A percentile compares a stretch with the other conserved stretches of the same genome.
phyloP scores from a whole-genome alignment of 1,140 invertebrate species.

The Drosophila virilis region DNA sequence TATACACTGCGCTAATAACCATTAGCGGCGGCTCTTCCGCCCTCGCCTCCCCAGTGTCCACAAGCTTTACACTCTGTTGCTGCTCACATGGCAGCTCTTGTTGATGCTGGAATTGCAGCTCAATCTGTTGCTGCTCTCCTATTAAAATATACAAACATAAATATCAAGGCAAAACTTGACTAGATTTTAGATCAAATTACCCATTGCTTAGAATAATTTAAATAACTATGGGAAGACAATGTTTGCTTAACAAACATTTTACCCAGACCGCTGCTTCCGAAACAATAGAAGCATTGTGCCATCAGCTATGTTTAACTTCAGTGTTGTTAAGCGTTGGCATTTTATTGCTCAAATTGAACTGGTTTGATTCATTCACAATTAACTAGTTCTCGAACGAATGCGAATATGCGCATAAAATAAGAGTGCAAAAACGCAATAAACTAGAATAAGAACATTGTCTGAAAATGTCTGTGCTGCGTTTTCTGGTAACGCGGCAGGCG shows the following conservation, averaged over 20 bases:
- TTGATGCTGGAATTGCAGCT: no score
- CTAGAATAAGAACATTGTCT: constrained; percentile 8
- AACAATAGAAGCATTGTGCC: not conserved
- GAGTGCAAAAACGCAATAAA: constrained; percentile 30
- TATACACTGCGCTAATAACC: no score
- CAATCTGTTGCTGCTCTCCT: no score
- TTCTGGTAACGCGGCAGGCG: constrained; percentile 65
- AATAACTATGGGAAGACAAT: no score
- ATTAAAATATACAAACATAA: no score
- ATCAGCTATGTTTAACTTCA: constrained; percentile 13
- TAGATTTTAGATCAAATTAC: not conserved
- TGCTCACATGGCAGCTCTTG: no score
- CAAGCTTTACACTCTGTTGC: no score
- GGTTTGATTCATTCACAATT: not conserved
- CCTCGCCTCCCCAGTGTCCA: no score
- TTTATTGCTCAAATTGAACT: not conserved
- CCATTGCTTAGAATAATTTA: not conserved
- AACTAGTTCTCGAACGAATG: constrained; percentile 38
- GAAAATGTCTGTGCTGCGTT: constrained; percentile 67
- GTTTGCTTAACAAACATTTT: not conserved
- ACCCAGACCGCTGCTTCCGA: not conserved
- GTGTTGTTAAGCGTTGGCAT: constrained; percentile 11
- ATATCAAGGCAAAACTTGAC: no score
- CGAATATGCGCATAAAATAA: constrained; percentile 40
- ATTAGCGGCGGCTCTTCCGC: no score